Conservation (phyloP, 2,797 vertebrate genomes). For the Anguilla pacifica region DNA sequence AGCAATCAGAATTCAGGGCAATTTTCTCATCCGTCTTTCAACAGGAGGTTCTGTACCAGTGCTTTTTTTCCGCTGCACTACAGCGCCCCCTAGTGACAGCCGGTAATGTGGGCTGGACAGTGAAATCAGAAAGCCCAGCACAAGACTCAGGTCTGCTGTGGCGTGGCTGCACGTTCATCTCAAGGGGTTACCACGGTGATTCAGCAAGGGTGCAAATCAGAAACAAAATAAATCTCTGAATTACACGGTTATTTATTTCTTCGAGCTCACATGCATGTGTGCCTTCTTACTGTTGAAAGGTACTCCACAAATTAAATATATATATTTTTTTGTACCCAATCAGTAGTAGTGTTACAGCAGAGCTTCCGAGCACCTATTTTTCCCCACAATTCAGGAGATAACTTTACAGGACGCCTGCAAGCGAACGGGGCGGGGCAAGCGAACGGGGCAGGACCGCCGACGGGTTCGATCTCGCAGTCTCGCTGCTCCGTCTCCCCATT, state of each 20-base stretch:
- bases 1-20: constrained; percentile 8
- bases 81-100: constrained; percentile 66
- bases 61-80: constrained; percentile 55
- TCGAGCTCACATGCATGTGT: too few relatives aligned
- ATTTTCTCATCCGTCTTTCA: background rate
- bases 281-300: background rate
- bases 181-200: background rate
- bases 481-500: background rate
- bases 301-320: background rate
- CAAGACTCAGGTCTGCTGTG: background rate
- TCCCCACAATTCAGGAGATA: constrained; percentile 13
- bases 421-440: too few relatives aligned
- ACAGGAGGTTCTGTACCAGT: background rate
- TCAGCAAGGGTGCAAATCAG: background rate
- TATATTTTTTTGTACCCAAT: background rate
- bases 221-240: background rate
- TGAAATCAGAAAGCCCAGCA: background rate
- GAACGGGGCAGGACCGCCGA: background rate
- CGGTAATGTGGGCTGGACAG: background rate
- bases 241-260: background rate
- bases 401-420: constrained; percentile 16
- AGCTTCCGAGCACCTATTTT: background rate
- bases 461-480: background rate
- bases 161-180: background rate
- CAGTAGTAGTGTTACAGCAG: constrained; percentile 9